Base-by-base conservation (phyloP, 2,113 vertebrate genomes). In the Paracanthobrama guichenoti region DNA sequence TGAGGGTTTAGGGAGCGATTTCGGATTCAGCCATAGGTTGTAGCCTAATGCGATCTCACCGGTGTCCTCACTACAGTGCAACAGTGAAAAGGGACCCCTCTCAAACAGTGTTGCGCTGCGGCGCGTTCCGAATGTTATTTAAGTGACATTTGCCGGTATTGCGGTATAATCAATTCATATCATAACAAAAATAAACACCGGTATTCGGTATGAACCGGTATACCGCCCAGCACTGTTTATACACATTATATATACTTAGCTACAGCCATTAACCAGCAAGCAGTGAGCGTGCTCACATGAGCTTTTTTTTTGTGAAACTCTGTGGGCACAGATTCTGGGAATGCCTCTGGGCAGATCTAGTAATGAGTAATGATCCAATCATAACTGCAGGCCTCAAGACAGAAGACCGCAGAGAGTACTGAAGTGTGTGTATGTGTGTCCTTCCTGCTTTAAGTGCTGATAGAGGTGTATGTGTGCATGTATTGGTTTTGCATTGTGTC, bases 381-480 rank as follows among this genome's bases (percentile, higher is more conserved):
- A 42, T 62, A 78, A 78, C 75, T 13, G 50, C 53, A 66, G 28
- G 59, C 35, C 79, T 78, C 78, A 6, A 66, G 78, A 80, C 78
- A 28, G 26, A 44, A 59, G 79, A 86, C 66, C 86, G 86, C 55
- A 82, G 83, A 84, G 83, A 75, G 75, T 89, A 44, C 64, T 59
- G 24, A 42, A 55, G 46, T 79, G 77, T 72, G 64, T 67, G 60
- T 71, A 6, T 74, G 72, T 74, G 72, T 60, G 55, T 79, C 64
- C 16, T 39, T 75, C 57, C 22, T 57, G 71, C 3, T 64, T 67
- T 79, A 59, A 79, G 48, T 72, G 76, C 77, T 46, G 44, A 4
- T 85, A 24, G 28, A 69, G 20, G 48, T 67, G 59, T 79, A 22
- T 84, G n/a, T 77, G 28, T 78, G 48, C 48, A 22, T 42, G 31